A percentile compares a stretch with the other conserved stretches of the same genome.
phyloP scores from a whole-genome alignment of 2,888 invertebrate genomes.

The Aleiodes testaceus region DNA sequence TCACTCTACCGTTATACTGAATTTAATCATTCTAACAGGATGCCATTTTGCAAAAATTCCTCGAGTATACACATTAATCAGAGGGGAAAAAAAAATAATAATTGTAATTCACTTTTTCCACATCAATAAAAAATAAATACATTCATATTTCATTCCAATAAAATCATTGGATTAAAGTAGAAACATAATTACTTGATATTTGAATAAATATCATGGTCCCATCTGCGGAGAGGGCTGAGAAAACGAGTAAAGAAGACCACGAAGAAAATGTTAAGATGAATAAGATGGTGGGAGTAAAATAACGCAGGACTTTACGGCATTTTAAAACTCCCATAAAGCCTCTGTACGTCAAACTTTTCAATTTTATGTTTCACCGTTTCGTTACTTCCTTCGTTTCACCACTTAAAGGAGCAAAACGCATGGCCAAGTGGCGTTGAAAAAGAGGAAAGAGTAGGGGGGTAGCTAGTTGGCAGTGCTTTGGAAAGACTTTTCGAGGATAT shows the following conservation, averaged over 20 bases:
- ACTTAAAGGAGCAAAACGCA: conserved; percentile 52
- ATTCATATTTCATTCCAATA: too few relatives aligned
- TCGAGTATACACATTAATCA: background rate
- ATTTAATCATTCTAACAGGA: conserved; percentile 30
- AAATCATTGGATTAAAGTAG: too few relatives aligned
- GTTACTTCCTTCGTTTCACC: conserved; percentile 56
- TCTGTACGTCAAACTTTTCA: conserved; percentile 69
- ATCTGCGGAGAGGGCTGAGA: background rate
- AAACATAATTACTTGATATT: background rate
- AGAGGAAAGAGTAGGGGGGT: conserved; percentile 2
- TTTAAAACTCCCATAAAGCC: conserved; percentile 69
- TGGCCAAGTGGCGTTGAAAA: conserved; percentile 12
- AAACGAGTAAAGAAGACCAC: conserved; percentile 8
- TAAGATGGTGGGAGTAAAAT: conserved; percentile 53
- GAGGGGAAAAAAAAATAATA: conserved; percentile 12
- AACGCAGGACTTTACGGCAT: conserved; percentile 68
- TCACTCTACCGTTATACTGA: conserved; percentile 21
- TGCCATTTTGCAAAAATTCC: conserved; percentile 33
- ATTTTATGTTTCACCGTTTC: conserved; percentile 67
- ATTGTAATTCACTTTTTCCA: background rate
- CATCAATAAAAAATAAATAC: background rate
- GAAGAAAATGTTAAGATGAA: conserved; percentile 18
- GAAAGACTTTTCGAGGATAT: conserved; percentile 18
- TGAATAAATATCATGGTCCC: background rate
- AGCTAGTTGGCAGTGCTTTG: conserved; percentile 20